Conservation (phyloP, 2,113 vertebrate species). For the Gasterosteus aculeatus region DNA sequence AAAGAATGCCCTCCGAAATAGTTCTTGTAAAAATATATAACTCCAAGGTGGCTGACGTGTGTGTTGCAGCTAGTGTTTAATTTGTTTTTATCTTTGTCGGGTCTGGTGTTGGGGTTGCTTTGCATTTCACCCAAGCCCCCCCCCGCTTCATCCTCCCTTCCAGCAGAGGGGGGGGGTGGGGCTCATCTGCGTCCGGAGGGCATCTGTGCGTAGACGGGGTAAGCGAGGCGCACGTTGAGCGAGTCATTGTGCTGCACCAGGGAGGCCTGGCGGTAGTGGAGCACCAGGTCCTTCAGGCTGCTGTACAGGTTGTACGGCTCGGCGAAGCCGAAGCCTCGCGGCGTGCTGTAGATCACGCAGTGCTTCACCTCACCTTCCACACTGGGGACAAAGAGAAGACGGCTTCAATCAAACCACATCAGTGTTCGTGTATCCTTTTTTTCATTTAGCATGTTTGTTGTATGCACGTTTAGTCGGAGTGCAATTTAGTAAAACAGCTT, state of each 20-base stretch:
- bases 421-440: no score
- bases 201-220: constrained; percentile 95
- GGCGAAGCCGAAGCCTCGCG: constrained; percentile 94
- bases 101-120: constrained; percentile 42
- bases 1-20: constrained; percentile 93
- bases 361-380: constrained; percentile 96
- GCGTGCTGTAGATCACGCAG: constrained; percentile 97
- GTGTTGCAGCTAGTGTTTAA: constrained; percentile 77
- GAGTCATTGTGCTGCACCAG: constrained; percentile 98
- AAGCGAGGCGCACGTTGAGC: constrained; percentile 93
- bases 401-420: not conserved
- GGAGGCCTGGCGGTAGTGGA: constrained; percentile 96
- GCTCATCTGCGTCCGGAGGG: constrained; percentile 93
- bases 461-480: no score
- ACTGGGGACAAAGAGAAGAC: constrained; percentile 72
- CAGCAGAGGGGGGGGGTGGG: not conserved
- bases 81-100: constrained; percentile 45
- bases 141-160: constrained; percentile 1
- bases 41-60: constrained; percentile 81
- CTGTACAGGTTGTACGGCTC: constrained; percentile 97
- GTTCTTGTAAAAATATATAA: constrained; percentile 85
- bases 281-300: constrained; percentile 96
- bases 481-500: not conserved
- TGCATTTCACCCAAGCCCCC: constrained; percentile 23
- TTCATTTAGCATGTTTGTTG: no score